phyloP scores from a whole-genome alignment of 1,140 invertebrate species.

The Diorhabda carinulata region DNA sequence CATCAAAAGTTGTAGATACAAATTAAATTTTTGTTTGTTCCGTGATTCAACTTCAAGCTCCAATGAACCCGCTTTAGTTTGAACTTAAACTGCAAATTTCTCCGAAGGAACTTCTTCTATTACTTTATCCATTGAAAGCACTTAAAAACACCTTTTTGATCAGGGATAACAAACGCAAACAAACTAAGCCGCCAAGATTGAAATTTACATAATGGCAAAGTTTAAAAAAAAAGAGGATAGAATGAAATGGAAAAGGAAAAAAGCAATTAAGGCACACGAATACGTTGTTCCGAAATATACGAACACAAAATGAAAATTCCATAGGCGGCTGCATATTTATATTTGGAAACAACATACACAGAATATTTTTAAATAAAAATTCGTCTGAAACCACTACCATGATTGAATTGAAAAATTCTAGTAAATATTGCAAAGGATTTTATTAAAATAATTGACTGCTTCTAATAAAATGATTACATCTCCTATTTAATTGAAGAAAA shows the following conservation, averaged over 20 bases:
- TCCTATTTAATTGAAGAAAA: no score
- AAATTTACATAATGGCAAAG: not conserved
- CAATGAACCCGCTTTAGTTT: not conserved
- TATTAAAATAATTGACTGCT: no score
- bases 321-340: not conserved
- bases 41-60: not conserved
- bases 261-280: not conserved
- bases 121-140: not conserved
- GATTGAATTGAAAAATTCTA: no score
- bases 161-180: not conserved
- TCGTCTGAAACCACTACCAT: no score
- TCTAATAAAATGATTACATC: no score
- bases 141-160: slow-evolving; percentile 2
- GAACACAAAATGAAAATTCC: not conserved
- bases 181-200: not conserved
- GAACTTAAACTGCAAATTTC: not conserved
- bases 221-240: not conserved
- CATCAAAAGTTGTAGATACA: no score
- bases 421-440: no score
- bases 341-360: no score
- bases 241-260: not conserved
- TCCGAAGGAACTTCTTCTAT: not conserved
- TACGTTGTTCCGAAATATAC: not conserved
- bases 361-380: no score
- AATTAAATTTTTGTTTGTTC: no score